Base-by-base conservation (phyloP, 2,888 invertebrate genomes). In the Amblyjoppa fuscipennis region DNA sequence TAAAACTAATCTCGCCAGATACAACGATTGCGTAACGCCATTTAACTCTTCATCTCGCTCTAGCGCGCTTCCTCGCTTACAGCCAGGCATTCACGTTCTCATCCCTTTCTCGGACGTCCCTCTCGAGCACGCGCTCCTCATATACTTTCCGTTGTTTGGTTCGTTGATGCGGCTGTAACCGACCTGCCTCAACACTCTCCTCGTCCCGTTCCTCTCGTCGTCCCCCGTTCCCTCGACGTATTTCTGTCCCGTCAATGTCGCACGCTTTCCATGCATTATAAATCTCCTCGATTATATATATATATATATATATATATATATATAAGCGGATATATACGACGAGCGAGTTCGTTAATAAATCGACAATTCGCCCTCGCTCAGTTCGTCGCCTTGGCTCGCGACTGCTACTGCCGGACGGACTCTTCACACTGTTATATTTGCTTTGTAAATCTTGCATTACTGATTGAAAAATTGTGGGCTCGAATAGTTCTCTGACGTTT, bases 1-100 rank as follows among this genome's bases (percentile, higher is more conserved):
- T 86, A 86, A 87, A 87, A 86, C 84, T 86, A 84, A 86, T 86
- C 87, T 86, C 84, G 38, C 73, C 76, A 80, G 87, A 86, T 87
- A 85, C 83, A 61, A 61, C 80, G 76, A 87, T 87, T 86, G 84
- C 86, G 83, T 77, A 87, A 87, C 84, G 75, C 70, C 83, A 56
- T 79, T 85, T 74, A 34, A 34, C 49, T 68, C 77, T 51, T 75
- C 25, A 41, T 81, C 45, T 81, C 77, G 56, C 34, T 49, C 31
- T 41, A 45, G 20, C 66, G 34, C 74, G 66, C 53, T 81, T 51
- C 20, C 16, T 16, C 69, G 13, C 25, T 31, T 73, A 25, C 41
- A 9, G 25, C 13, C 38, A 13, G 66, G 20, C 61, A 64, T 84
- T 86, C 81, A 81, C 83, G 83, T 73, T 81, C 75, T 71, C 84